These are phyloP conservation scores for Ptyas mucosa DNA, from an alignment of 2,113 vertebrate species.

Conservation along the genomic window DNA sequence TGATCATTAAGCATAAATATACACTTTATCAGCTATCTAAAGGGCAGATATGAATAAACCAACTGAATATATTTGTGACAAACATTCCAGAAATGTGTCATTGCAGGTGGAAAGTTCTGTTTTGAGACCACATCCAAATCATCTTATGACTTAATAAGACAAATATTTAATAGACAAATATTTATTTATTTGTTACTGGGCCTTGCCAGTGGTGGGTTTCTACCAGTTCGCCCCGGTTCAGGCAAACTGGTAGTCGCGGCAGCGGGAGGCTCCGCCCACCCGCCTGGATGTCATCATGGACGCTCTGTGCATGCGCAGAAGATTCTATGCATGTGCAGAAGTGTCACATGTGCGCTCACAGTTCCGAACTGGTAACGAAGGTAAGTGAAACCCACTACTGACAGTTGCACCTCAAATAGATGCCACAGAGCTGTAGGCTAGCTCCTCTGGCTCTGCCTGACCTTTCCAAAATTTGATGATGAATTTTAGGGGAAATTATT, in stretches of 20 bases:
- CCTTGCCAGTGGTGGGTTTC: too few relatives aligned
- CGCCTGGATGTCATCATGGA: too few relatives aligned
- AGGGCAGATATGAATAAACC: background rate
- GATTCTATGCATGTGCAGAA: too few relatives aligned
- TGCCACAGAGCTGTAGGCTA: background rate
- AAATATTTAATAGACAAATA: too few relatives aligned
- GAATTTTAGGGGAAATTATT: background rate
- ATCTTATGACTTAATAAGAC: too few relatives aligned
- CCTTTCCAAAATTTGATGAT: background rate
- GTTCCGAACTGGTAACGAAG: too few relatives aligned
- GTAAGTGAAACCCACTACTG: too few relatives aligned
- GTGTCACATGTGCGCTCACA: too few relatives aligned
- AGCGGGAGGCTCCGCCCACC: too few relatives aligned
- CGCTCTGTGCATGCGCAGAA: too few relatives aligned
- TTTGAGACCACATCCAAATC: background rate
- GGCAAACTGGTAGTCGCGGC: too few relatives aligned
- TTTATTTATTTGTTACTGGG: background rate
- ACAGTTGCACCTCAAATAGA: background rate
- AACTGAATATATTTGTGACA: background rate
- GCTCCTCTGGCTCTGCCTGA: background rate
- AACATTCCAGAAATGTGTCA: background rate
- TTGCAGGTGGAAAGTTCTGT: background rate
- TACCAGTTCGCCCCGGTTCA: too few relatives aligned
- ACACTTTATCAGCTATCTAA: background rate
- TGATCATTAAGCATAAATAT: background rate